These are phyloP conservation scores for Cephalopholis sonnerati DNA, from an alignment of 2,113 vertebrate species.

Conservation along the genomic window DNA sequence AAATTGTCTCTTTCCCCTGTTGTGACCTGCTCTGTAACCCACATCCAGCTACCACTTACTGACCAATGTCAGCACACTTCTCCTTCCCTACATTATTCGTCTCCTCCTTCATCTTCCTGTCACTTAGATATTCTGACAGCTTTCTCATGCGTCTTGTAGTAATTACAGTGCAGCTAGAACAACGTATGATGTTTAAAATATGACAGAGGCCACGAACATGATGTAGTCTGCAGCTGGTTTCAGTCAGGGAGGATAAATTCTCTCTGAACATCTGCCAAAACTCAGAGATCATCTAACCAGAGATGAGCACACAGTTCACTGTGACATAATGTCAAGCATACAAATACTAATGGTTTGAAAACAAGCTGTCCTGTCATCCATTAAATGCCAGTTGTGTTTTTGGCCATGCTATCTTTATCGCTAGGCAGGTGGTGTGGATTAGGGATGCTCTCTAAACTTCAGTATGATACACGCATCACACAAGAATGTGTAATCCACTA, in stretches of 20 bases:
- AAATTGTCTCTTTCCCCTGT: not conserved
- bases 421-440: slow-evolving; percentile 38
- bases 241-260: slow-evolving; percentile 55
- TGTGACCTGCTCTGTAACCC: not conserved
- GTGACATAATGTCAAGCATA: slow-evolving; percentile 53
- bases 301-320: slow-evolving; percentile 46
- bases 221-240: slow-evolving; percentile 34
- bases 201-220: slow-evolving; percentile 11
- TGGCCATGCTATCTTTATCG: slow-evolving; percentile 30
- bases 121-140: not conserved
- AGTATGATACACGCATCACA: not conserved
- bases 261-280: slow-evolving; percentile 66
- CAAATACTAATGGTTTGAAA: slow-evolving; percentile 47
- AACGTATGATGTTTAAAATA: slow-evolving; percentile 2
- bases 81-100: not conserved
- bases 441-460: slow-evolving; percentile 34
- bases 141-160: not conserved
- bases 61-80: not conserved
- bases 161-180: not conserved
- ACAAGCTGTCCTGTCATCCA: slow-evolving; percentile 36
- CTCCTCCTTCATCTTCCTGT: not conserved
- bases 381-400: slow-evolving; percentile 54
- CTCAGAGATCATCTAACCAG: slow-evolving; percentile 54
- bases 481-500: slow-evolving; percentile 5
- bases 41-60: not conserved